These are phyloP conservation scores for Amphilophus citrinellus DNA, from an alignment of 2,113 vertebrate genomes.

Conservation along the genomic window DNA sequence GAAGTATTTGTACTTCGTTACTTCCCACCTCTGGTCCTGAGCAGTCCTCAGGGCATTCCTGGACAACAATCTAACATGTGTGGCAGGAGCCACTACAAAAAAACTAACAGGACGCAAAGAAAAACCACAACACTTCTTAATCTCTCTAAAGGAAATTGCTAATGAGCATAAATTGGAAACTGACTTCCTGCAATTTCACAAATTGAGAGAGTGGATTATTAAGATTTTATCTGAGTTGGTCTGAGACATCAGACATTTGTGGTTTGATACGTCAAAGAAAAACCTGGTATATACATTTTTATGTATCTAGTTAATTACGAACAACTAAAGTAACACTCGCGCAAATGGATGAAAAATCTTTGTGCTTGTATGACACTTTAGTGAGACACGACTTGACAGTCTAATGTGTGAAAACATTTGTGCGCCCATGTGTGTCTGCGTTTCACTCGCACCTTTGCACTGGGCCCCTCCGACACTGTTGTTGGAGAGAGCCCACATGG, in stretches of 20 bases:
- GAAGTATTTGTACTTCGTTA: too few relatives aligned
- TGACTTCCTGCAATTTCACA: constrained; percentile 20
- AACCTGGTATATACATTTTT: background rate
- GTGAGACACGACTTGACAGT: background rate
- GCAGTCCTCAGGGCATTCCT: constrained; percentile 25
- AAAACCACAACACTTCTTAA: constrained; percentile 31
- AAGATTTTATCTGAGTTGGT: constrained; percentile 9
- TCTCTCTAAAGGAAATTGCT: constrained; percentile 23
- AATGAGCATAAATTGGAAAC: constrained; percentile 2
- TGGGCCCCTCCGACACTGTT: constrained; percentile 65
- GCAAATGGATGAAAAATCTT: background rate
- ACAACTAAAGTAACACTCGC: background rate
- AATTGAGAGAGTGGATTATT: background rate
- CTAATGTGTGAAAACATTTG: constrained; percentile 9
- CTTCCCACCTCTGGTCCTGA: background rate
- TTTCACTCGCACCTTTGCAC: constrained; percentile 72
- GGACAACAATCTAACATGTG: constrained; percentile 35
- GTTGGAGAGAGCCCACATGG: constrained; percentile 79
- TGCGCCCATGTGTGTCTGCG: constrained; percentile 35
- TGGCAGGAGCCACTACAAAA: background rate
- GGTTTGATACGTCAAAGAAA: background rate
- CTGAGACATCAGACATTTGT: background rate
- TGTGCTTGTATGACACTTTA: background rate
- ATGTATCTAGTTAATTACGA: background rate
- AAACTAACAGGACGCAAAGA: constrained; percentile 15